These are phyloP conservation scores for Leucania comma DNA, from an alignment of 2,888 invertebrate genomes.

Conservation along the genomic window DNA sequence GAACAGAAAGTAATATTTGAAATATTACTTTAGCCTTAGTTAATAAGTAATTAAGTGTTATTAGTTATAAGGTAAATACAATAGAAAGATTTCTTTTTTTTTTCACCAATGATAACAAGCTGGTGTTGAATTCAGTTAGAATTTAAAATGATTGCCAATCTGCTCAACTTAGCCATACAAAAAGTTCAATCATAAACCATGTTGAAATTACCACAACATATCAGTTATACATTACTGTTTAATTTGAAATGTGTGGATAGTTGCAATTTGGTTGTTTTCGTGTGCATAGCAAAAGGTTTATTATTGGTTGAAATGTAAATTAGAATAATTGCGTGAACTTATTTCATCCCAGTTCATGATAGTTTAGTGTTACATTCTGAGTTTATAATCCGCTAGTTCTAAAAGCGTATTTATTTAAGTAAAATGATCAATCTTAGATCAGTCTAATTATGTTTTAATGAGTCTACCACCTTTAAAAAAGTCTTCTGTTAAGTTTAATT, in stretches of 20 bases:
- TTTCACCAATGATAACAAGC: constrained; percentile 5
- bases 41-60: constrained; percentile 27
- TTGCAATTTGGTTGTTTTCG: constrained; percentile 17
- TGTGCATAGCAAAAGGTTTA: neutral
- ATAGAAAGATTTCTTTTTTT: constrained; percentile 1
- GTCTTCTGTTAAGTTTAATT: constrained; percentile 36
- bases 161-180: neutral
- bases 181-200: neutral
- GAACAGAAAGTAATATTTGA: constrained; percentile 19
- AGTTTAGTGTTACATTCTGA: constrained; percentile 9
- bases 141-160: neutral
- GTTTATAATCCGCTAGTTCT: constrained; percentile 19
- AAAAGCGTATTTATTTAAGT: constrained; percentile 3
- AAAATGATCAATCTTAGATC: constrained; percentile 19
- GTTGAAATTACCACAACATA: neutral
- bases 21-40: constrained; percentile 1
- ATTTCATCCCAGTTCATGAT: constrained; percentile 8
- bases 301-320: constrained; percentile 7
- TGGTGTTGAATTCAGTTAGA: constrained; percentile 13
- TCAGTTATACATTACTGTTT: neutral
- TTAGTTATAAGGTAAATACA: constrained; percentile 10
- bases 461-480: constrained; percentile 21
- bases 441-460: constrained; percentile 23
- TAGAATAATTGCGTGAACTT: constrained; percentile 17
- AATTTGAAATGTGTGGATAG: neutral